Evolutionary conservation across 2,888 invertebrate genomes (phyloP), one percentile per base, ranked within the genome.

Genomic region (Cephonodes hylas): DNA sequence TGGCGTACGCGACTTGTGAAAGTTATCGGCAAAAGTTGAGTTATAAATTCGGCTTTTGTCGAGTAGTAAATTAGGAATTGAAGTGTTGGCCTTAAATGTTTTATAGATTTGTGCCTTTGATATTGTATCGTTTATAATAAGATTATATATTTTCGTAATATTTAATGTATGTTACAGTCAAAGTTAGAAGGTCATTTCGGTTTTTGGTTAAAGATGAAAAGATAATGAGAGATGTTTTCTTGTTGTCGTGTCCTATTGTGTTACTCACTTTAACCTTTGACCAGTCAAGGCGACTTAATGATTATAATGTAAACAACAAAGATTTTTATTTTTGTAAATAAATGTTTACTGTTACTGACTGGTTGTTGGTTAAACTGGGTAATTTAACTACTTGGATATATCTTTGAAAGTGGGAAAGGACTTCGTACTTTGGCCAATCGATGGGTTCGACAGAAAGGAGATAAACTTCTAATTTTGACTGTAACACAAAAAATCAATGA

Each of bases 261-360:
- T 5, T 48, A 27, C 25, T 27, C 15, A 27, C 27, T 53, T 31
- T 31, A 18, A n/a, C 18, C 18, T 31, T 18, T 31, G 53, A 53
- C 53, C 31, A 53, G 31, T 53, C 53, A 53, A 31, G 31, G 15
- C 23, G 45, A 45, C 22, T 23, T 18, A 20, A 64, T 44, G 61
- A 46, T 53, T 34, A 56, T 63, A 63, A 68, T 73, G 15, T 53
- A 53, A 53, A 27, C 27, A 10, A 8, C 18, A 31, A 18, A 44
- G 44, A 44, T 4, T 3, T 25, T 25, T 59, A 42, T 59, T 59
- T 58, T 25, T 58, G 42, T 42, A 42, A 25, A 59, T 59, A 59
- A 58, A 44, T 25, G 27, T 42, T 44, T 62, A 60, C 58, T 34
- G 18, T 53, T 5, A 20, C 18, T 27, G 53, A 31, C 20, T 53